Percentiles rank a stretch among this genome's conserved stretches.
These are phyloP conservation scores for Agelastica alni DNA, from an alignment of 2,888 invertebrate species.

Conservation along the genomic window DNA sequence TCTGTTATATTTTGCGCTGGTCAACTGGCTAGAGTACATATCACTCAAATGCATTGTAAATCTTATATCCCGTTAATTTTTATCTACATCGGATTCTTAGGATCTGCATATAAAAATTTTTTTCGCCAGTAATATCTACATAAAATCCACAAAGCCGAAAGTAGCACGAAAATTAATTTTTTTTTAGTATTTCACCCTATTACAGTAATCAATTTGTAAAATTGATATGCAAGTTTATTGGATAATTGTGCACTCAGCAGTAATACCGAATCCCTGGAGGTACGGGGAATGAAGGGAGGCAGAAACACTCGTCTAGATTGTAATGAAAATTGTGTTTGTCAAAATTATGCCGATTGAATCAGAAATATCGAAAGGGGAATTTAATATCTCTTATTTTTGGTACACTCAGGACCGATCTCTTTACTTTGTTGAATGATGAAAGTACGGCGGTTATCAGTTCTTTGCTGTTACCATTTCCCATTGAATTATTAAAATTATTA, in stretches of 20 bases:
- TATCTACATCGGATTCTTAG: no score
- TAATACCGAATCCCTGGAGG: slow-evolving; percentile 45
- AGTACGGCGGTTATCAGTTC: no score
- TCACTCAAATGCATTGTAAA: no score
- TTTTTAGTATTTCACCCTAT: slow-evolving; percentile 19
- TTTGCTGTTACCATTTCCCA: no score
- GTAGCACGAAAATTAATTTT: no score
- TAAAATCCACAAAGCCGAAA: no score
- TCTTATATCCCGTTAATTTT: no score
- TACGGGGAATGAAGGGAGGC: neutral
- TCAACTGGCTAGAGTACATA: no score
- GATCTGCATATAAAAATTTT: no score
- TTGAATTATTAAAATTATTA: no score
- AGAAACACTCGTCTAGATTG: slow-evolving; percentile 49
- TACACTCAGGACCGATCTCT: neutral
- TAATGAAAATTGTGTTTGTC: slow-evolving; percentile 56
- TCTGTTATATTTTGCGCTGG: no score
- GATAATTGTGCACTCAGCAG: slow-evolving; percentile 57
- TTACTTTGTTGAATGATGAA: neutral
- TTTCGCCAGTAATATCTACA: no score
- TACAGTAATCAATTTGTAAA: slow-evolving; percentile 50
- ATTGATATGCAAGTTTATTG: slow-evolving; percentile 56
- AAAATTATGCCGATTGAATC: slow-evolving; percentile 40
- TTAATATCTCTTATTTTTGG: slow-evolving; percentile 24
- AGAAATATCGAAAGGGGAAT: slow-evolving; percentile 32